These are phyloP conservation scores for Oxycera nigricornis DNA, from an alignment of 2,888 invertebrate species.

Conservation along the genomic window DNA sequence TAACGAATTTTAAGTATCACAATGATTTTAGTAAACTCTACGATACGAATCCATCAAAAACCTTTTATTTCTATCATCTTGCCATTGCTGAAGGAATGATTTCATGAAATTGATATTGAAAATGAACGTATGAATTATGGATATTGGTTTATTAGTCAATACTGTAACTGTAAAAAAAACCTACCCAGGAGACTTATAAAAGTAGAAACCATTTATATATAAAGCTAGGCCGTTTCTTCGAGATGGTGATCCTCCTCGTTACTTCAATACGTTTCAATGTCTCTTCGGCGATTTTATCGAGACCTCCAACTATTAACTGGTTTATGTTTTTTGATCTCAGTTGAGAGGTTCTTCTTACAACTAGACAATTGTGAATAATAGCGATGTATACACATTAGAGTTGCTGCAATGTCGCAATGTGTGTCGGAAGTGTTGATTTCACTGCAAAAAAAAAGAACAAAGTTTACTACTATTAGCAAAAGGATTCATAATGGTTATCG, in stretches of 20 bases:
- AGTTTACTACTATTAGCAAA: no score
- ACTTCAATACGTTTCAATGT: not conserved
- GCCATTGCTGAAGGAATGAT: no score
- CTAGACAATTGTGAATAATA: not conserved
- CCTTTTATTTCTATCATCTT: no score
- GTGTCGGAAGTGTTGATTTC: not conserved
- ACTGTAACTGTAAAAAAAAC: no score
- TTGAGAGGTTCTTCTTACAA: constrained; percentile 7
- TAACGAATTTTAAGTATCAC: no score
- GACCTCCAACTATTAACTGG: no score
- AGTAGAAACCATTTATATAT: constrained; percentile 62
- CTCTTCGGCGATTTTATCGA: not conserved
- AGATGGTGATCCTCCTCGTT: constrained; percentile 2
- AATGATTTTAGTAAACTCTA: no score
- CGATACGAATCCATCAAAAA: no score
- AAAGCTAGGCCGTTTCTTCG: constrained; percentile 18
- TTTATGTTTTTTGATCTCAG: not conserved
- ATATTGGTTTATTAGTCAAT: no score
- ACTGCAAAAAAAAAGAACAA: constrained; percentile 14
- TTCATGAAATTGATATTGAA: no score
- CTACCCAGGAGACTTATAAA: constrained; percentile 62
- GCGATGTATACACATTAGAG: constrained; percentile 14
- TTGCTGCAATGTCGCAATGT: not conserved
- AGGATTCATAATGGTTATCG: no score
- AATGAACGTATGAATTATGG: no score